Evolutionary conservation across 2,797 vertebrate species (phyloP).

Genomic region (Oreochromis grahami): DNA sequence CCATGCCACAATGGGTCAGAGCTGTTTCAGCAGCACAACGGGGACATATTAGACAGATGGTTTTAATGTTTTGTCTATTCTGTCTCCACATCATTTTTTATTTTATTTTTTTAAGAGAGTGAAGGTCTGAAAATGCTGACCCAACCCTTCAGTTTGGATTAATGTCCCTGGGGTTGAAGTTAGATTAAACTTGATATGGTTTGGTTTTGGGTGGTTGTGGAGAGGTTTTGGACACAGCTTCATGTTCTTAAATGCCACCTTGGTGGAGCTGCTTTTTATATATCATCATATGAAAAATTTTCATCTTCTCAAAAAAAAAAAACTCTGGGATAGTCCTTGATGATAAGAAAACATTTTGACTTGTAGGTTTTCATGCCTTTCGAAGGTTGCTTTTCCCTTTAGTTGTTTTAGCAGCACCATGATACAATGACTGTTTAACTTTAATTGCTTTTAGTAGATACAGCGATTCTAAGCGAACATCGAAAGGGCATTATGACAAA

Average conservation of each 20-base stretch:
- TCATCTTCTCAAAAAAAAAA: neutral
- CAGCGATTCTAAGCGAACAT: neutral
- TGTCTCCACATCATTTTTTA: neutral
- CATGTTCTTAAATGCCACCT: neutral
- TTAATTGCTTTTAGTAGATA: neutral
- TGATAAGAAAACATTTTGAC: neutral
- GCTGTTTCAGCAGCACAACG: neutral
- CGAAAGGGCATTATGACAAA: neutral
- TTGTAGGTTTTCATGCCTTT: neutral
- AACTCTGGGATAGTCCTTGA: neutral
- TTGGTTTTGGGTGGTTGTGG: conserved; percentile 2
- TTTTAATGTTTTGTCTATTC: neutral
- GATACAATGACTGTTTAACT: neutral
- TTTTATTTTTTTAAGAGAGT: neutral
- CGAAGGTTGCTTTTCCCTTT: neutral
- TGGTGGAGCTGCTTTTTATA: neutral
- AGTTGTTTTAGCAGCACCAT: neutral
- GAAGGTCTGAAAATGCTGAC: neutral
- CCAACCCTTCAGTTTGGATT: neutral
- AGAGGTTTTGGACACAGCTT: conserved; percentile 6
- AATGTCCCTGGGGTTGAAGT: neutral
- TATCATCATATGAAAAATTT: neutral
- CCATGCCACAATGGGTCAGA: neutral
- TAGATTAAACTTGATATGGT: neutral
- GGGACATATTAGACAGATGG: neutral